These are phyloP conservation scores for Myripristis murdjan DNA, from an alignment of 2,797 vertebrate species.

Conservation along the genomic window DNA sequence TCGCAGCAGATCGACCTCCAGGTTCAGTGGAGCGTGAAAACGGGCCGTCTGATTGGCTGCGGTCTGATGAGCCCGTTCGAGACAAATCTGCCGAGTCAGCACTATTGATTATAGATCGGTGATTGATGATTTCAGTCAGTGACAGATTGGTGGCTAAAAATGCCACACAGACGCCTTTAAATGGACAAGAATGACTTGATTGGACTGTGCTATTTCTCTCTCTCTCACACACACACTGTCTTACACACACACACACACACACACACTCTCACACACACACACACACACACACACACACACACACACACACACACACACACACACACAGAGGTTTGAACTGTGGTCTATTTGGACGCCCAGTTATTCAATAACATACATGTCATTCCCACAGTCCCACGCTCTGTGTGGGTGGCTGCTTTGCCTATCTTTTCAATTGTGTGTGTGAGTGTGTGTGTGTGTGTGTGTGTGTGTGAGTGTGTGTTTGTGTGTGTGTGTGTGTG, in stretches of 20 bases:
- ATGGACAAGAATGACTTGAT: too few species aligned
- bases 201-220: not conserved
- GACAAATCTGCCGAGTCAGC: too few species aligned
- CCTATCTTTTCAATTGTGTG: slow-evolving; percentile 49
- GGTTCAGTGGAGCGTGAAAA: too few species aligned
- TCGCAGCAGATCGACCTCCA: too few species aligned
- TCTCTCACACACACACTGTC: not conserved
- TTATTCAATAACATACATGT: slow-evolving; percentile 40
- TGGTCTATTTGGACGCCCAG: slow-evolving; percentile 53
- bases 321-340: slow-evolving; percentile 41
- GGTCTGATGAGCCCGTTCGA: too few species aligned
- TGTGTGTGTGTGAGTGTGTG: too few species aligned
- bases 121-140: too few species aligned
- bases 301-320: slow-evolving; percentile 16
- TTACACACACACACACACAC: slow-evolving; percentile 1
- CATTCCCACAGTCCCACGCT: too few species aligned
- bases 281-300: slow-evolving; percentile 3
- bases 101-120: too few species aligned
- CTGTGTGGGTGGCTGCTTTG: slow-evolving; percentile 62
- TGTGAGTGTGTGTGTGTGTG: slow-evolving; percentile 20
- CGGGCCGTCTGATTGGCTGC: too few species aligned
- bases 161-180: too few species aligned
- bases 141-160: too few species aligned
- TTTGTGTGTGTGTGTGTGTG: slow-evolving; percentile 25
- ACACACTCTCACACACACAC: not conserved